Percentiles rank a stretch among this genome's conserved stretches.
Conservation (phyloP, 2,797 vertebrate species). For the Acrossocheilus fasciatus region DNA sequence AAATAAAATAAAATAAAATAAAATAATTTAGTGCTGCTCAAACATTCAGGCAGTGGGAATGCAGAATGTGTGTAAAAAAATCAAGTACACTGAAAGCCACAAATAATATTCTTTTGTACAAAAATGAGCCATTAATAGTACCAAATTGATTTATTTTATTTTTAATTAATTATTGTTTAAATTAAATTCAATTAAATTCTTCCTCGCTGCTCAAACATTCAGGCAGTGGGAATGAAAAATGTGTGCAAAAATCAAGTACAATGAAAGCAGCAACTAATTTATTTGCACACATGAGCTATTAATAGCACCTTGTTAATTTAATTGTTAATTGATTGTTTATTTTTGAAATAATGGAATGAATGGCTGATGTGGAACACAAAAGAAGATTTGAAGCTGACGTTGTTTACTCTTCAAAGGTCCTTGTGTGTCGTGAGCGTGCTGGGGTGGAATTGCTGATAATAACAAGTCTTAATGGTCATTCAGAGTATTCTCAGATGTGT, state of each 20-base stretch:
- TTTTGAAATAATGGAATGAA: not conserved
- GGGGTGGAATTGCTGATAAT: slow-evolving; percentile 14
- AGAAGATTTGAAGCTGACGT: not conserved
- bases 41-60: too few relatives aligned
- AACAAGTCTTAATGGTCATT: slow-evolving; percentile 30
- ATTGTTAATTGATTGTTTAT: not conserved
- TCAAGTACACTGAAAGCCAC: too few relatives aligned
- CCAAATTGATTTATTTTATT: too few relatives aligned
- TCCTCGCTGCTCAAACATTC: too few relatives aligned
- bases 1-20: not conserved
- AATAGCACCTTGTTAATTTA: not conserved
- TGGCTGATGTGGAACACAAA: not conserved
- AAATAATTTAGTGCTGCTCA: too few relatives aligned
- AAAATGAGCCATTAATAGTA: too few relatives aligned
- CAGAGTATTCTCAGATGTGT: slow-evolving; percentile 9
- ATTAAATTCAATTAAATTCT: not conserved
- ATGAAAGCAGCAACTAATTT: not conserved
- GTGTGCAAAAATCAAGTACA: too few relatives aligned
- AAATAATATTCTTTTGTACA: too few relatives aligned
- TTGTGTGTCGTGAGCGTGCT: not conserved
- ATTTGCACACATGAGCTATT: not conserved
- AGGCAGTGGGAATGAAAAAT: too few relatives aligned
- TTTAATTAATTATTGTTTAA: too few relatives aligned
- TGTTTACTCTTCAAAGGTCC: not conserved
- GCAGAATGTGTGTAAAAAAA: too few relatives aligned